Evolutionary conservation across 1,140 invertebrate genomes (phyloP), one percentile per base, ranked within the genome.

Genomic region (Archegozetes longisetosus): DNA sequence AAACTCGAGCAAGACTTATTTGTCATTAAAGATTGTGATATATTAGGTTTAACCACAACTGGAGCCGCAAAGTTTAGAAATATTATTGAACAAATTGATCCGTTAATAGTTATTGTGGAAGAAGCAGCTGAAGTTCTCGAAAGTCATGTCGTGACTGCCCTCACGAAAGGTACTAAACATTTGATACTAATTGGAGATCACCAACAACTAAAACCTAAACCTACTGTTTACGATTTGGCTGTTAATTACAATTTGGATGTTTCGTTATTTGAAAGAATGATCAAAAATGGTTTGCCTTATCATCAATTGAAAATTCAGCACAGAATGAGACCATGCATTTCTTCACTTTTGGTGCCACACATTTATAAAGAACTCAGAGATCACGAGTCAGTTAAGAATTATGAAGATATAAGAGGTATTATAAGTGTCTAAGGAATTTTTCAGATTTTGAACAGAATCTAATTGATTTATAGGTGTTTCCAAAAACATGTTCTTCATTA

Each of bases 71-170:
- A 79, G 52, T 69, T 79, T n/a, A 76, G 78, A 28, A 74, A 76
- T n/a, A 61, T 83, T 12, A 67, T 88, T 20, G 68, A 78, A 55
- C 67, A 74, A 17, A 65, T 88, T 23, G 70, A 76, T 52, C 77
- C 82, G 29, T 73, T 77, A 61, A 82, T 87, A 58, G 67, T 77
- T 0, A 78, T 89, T 29, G 80, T 89, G n/a, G 86, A 90, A 72
- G 87, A 90, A 75, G 86, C 87, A 0, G 86, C 85, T 1, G 86
- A 90, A 76, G 82, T 88, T 13, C 71, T 87, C 27, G 87, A 90
- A 67, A 71, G 80, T 14, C 85, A 88, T 66, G 80, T 86, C 27
- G 66, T 87, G 1, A 77, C 82, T 14, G 79, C 83, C 26, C 70
- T 92, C 9, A 82, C 81, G 17, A 69, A 75, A 28, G 64, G 75